phyloP scores from a whole-genome alignment of 2,888 invertebrate genomes.

The Epinotia demarniana region DNA sequence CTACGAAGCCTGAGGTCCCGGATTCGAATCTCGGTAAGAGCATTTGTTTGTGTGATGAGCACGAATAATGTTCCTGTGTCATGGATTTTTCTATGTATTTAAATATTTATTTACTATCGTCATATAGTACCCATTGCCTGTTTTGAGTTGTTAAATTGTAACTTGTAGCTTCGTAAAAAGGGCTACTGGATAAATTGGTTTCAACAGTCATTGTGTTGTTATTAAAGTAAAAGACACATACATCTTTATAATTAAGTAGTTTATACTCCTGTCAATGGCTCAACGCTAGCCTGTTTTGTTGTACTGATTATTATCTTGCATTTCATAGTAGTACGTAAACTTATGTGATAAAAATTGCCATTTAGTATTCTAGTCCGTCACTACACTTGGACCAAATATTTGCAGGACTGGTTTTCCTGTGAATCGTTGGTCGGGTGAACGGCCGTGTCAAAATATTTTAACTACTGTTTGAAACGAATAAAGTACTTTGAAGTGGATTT shows the following conservation, averaged over 20 bases:
- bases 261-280: background rate
- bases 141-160: too few species aligned
- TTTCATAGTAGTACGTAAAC: constrained; percentile 42
- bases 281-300: constrained; percentile 8
- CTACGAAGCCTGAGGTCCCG: too few species aligned
- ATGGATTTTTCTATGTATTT: too few species aligned
- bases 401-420: background rate
- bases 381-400: background rate
- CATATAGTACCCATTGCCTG: too few species aligned
- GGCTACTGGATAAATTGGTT: background rate
- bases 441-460: constrained; percentile 50
- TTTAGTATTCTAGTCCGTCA: constrained; percentile 42
- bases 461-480: constrained; percentile 53
- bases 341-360: constrained; percentile 44
- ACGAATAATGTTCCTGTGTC: too few species aligned
- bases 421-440: constrained; percentile 42
- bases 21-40: too few species aligned
- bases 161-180: too few species aligned
- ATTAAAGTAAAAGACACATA: background rate
- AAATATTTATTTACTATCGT: too few species aligned
- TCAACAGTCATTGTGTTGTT: background rate
- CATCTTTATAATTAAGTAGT: background rate
- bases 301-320: constrained; percentile 27
- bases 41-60: too few species aligned
- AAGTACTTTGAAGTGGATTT: constrained; percentile 40